These are phyloP conservation scores for Drosophila leontia DNA, from an alignment of 1,140 invertebrate genomes.

Conservation along the genomic window DNA sequence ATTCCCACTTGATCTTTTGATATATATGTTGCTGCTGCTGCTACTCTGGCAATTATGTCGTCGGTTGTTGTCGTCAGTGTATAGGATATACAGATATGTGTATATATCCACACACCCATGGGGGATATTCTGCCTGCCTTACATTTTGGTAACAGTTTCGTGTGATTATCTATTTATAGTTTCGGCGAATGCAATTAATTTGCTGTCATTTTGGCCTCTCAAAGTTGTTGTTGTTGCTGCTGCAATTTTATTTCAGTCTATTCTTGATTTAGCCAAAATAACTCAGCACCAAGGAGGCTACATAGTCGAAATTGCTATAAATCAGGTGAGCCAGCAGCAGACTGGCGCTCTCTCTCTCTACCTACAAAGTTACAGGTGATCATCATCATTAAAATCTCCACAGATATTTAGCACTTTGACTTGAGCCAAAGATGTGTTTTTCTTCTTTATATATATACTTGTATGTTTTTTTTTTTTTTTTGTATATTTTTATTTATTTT, in stretches of 20 bases:
- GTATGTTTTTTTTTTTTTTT: not conserved
- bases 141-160: conserved; percentile 56
- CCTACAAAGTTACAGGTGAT: conserved; percentile 42
- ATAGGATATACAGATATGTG: too few relatives aligned
- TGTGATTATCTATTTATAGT: conserved; percentile 51
- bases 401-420: conserved; percentile 18
- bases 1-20: conserved; percentile 23
- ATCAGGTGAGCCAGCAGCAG: conserved; percentile 26
- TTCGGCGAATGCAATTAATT: conserved; percentile 60
- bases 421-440: conserved; percentile 8
- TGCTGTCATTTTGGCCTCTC: conserved; percentile 57
- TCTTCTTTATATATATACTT: too few relatives aligned
- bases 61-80: conserved; percentile 56
- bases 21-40: conserved; percentile 4
- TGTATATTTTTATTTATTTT: conserved; percentile 5
- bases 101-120: too few relatives aligned
- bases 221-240: conserved; percentile 9
- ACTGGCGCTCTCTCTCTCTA: not conserved
- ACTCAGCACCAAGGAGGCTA: conserved; percentile 6
- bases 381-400: not conserved
- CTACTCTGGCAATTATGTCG: conserved; percentile 36
- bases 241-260: conserved; percentile 42
- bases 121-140: conserved; percentile 17
- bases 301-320: conserved; percentile 32
- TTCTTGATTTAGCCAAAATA: conserved; percentile 47